Percentiles rank a stretch among this genome's conserved stretches.
These are phyloP conservation scores for Lethrus apterus DNA, from an alignment of 1,140 invertebrate species.

Conservation along the genomic window DNA sequence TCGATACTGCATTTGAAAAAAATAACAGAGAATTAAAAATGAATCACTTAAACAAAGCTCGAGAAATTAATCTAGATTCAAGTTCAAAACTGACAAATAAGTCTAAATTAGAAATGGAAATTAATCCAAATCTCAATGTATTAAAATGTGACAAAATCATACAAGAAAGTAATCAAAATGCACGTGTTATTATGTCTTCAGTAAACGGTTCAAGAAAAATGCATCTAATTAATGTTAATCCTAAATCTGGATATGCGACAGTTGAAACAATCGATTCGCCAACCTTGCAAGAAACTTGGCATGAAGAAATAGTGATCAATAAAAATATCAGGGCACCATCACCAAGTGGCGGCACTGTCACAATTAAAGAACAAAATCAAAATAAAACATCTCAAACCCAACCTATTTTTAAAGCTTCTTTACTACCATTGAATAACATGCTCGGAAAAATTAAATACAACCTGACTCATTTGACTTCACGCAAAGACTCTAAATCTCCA, in stretches of 20 bases:
- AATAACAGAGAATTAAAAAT: slow-evolving; percentile 9
- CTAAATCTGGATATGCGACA: slow-evolving; percentile 48
- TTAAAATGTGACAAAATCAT: neutral
- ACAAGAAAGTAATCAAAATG: neutral
- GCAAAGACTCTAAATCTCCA: slow-evolving; percentile 36
- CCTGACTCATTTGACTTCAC: slow-evolving; percentile 43
- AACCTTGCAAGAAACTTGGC: no score
- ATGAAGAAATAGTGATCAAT: slow-evolving; percentile 19
- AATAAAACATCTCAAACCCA: slow-evolving; percentile 32
- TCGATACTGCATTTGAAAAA: neutral
- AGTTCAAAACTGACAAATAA: neutral
- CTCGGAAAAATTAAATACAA: slow-evolving; percentile 57
- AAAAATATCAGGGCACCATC: slow-evolving; percentile 31
- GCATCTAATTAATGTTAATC: slow-evolving; percentile 47
- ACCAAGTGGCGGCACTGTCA: slow-evolving; percentile 37
- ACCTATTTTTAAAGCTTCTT: slow-evolving; percentile 42
- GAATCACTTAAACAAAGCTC: slow-evolving; percentile 11
- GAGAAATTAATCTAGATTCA: slow-evolving; percentile 10
- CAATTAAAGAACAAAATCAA: slow-evolving; percentile 33
- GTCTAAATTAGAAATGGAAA: slow-evolving; percentile 17
- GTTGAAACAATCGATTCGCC: slow-evolving; percentile 39
- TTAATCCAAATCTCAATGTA: neutral
- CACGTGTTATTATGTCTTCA: slow-evolving; percentile 22
- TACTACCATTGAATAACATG: slow-evolving; percentile 53
- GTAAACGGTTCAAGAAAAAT: slow-evolving; percentile 43